Conservation (phyloP, 1,140 invertebrate genomes). For the Aplysia californica region DNA sequence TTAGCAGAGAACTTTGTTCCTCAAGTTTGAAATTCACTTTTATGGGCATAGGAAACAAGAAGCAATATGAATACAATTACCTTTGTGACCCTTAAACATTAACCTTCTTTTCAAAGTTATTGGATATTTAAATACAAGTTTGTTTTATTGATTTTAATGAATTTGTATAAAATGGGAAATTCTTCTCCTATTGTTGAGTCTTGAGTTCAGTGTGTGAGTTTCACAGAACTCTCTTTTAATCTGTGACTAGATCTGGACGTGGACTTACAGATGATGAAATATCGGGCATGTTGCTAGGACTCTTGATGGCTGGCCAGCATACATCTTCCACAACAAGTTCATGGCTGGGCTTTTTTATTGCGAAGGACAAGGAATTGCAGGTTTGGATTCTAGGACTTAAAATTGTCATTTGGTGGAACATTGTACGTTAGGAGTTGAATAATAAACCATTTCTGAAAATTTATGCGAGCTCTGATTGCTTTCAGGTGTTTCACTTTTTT, state of each 20-base stretch:
- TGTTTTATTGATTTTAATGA: neutral
- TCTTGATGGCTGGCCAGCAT: slow-evolving; percentile 60
- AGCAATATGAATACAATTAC: neutral
- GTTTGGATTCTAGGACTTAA: too few species aligned
- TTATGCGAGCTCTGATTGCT: too few species aligned
- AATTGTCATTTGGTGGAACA: too few species aligned
- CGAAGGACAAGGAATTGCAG: slow-evolving; percentile 49
- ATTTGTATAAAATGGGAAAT: too few species aligned
- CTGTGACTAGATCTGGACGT: slow-evolving; percentile 41
- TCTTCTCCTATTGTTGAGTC: neutral
- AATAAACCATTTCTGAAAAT: too few species aligned
- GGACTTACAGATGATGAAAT: slow-evolving; percentile 57
- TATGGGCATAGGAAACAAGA: neutral
- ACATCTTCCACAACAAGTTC: slow-evolving; percentile 60
- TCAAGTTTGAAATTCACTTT: neutral
- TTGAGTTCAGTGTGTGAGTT: neutral
- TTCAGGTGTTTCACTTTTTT: too few species aligned
- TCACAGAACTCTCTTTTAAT: neutral
- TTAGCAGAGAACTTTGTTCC: neutral
- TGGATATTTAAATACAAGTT: neutral
- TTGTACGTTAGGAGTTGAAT: too few species aligned
- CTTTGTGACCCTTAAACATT: neutral
- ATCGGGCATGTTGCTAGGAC: slow-evolving; percentile 58
- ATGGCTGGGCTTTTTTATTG: slow-evolving; percentile 57
- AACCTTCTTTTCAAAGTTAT: neutral